Conservation (phyloP, 2,888 invertebrate species). For the Lochmaea crataegi region DNA sequence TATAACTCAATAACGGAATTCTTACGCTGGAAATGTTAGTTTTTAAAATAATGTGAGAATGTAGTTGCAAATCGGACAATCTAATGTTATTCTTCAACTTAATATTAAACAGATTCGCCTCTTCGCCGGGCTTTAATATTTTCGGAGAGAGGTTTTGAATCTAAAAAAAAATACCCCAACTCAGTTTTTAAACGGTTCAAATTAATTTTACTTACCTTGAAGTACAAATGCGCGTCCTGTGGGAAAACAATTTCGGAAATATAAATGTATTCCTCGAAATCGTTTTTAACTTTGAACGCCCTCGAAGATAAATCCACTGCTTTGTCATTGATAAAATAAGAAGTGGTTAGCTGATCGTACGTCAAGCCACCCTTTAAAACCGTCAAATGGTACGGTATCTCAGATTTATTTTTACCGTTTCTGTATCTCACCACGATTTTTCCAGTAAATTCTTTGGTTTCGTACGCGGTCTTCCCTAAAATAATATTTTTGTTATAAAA, state of each 20-base stretch:
- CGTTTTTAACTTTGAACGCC: slow-evolving; percentile 73
- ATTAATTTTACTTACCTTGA: slow-evolving; percentile 44
- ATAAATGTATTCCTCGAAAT: slow-evolving; percentile 78
- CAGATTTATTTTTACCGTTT: slow-evolving; percentile 64
- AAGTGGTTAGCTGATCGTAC: slow-evolving; percentile 69
- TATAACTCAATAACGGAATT: slow-evolving; percentile 78
- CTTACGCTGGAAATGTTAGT: slow-evolving; percentile 80
- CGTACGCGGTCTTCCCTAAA: slow-evolving; percentile 70
- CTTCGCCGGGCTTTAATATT: slow-evolving; percentile 71
- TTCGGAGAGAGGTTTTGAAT: slow-evolving; percentile 72
- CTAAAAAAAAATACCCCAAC: slow-evolving; percentile 60
- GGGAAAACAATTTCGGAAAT: slow-evolving; percentile 78
- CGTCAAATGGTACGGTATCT: slow-evolving; percentile 75
- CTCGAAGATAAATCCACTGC: slow-evolving; percentile 64
- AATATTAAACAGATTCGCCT: slow-evolving; percentile 70
- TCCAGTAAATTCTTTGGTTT: slow-evolving; percentile 69
- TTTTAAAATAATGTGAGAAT: slow-evolving; percentile 73
- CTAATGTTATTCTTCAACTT: slow-evolving; percentile 67
- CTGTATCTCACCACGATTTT: slow-evolving; percentile 69
- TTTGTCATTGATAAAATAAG: slow-evolving; percentile 64
- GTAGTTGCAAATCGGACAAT: slow-evolving; percentile 69
- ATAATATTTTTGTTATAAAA: slow-evolving; percentile 37
- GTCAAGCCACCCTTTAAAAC: slow-evolving; percentile 71
- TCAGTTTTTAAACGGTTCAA: neutral
- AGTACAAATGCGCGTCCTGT: slow-evolving; percentile 66